A percentile compares a stretch with the other conserved stretches of the same genome.
Conservation (phyloP, 2,888 invertebrate genomes). For the Amiota minor region DNA sequence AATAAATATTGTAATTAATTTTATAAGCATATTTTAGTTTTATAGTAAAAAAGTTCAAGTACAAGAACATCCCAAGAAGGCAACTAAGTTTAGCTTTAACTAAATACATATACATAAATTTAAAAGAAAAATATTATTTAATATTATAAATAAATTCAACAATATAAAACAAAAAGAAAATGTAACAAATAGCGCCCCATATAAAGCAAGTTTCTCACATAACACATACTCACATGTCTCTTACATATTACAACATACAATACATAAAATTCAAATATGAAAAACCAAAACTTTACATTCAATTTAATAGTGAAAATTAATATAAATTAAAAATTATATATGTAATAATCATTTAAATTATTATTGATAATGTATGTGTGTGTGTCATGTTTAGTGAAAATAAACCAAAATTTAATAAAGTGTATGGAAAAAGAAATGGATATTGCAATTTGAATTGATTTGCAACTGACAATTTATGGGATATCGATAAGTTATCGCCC, state of each 20-base stretch:
- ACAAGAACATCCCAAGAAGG: constrained; percentile 52
- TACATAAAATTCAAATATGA: constrained; percentile 9
- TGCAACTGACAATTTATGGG: too few species aligned
- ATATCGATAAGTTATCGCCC: too few species aligned
- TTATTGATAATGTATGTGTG: background rate
- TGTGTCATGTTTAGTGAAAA: too few species aligned
- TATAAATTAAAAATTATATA: background rate
- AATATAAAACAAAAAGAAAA: background rate
- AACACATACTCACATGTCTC: too few species aligned
- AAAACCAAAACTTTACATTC: constrained; percentile 10
- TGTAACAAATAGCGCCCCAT: background rate
- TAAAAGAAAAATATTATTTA: background rate
- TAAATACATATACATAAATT: constrained; percentile 39
- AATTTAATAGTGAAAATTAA: constrained; percentile 3
- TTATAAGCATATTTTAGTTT: constrained; percentile 20
- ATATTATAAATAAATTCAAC: constrained; percentile 3
- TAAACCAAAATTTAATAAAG: constrained; percentile 54
- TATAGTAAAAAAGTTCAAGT: constrained; percentile 41
- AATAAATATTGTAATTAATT: too few species aligned
- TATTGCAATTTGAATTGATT: background rate
- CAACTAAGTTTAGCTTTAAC: constrained; percentile 64
- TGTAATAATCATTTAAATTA: constrained; percentile 10
- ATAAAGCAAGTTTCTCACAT: too few species aligned
- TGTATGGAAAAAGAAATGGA: constrained; percentile 53
- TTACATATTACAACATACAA: background rate